Conservation (phyloP, 2,797 vertebrate genomes). For the Lepus townsendii region DNA sequence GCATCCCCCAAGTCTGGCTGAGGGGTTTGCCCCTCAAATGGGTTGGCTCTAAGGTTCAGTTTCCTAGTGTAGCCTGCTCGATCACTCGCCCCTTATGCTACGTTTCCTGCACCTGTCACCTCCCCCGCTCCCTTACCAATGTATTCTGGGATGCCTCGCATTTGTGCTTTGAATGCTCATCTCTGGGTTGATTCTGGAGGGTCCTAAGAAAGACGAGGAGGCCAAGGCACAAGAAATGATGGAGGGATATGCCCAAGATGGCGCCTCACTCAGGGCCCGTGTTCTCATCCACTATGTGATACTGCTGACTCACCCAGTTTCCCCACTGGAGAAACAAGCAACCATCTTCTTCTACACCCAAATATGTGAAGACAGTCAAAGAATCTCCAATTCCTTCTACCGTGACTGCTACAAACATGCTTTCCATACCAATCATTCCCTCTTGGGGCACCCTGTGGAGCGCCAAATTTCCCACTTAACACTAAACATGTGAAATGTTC, state of each 20-base stretch:
- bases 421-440: not conserved
- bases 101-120: not conserved
- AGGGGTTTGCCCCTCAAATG: not conserved
- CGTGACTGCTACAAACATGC: not conserved
- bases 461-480: slow-evolving; percentile 61
- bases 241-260: not conserved
- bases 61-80: not conserved
- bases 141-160: not conserved
- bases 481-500: slow-evolving; percentile 53
- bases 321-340: not conserved
- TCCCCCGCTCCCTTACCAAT: too few species aligned
- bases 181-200: not conserved
- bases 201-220: not conserved
- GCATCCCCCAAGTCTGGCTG: not conserved
- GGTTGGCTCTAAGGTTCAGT: not conserved
- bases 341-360: not conserved
- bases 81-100: not conserved
- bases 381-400: not conserved
- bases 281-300: not conserved
- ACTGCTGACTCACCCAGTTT: not conserved
- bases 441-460: not conserved
- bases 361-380: not conserved
- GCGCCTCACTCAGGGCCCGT: not conserved
- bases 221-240: not conserved
- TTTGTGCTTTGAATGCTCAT: not conserved